These are phyloP conservation scores for Ceyx melanurus DNA, from an alignment of 2,113 vertebrate genomes.

Conservation along the genomic window DNA sequence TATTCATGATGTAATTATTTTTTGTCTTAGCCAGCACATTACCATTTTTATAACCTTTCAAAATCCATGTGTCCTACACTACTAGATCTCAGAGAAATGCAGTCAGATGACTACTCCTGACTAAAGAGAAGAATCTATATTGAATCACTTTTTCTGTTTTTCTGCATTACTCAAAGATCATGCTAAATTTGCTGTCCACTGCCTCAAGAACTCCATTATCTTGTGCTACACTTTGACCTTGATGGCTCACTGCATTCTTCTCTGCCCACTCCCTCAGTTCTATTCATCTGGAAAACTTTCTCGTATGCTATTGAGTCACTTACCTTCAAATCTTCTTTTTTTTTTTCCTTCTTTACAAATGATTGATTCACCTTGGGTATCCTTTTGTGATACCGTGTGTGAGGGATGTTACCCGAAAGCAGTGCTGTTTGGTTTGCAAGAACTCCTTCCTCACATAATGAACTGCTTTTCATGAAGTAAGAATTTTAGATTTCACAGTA, in stretches of 20 bases:
- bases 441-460: background rate
- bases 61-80: background rate
- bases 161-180: background rate
- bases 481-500: background rate
- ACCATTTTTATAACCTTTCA: background rate
- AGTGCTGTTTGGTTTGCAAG: background rate
- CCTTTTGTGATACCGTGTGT: background rate
- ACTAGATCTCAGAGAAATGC: background rate
- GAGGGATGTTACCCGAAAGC: background rate
- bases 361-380: background rate
- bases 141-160: background rate
- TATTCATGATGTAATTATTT: background rate
- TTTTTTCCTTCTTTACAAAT: background rate
- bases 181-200: slow-evolving; percentile 14
- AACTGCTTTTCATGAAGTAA: background rate
- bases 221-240: background rate
- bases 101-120: background rate
- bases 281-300: slow-evolving; percentile 33
- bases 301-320: background rate
- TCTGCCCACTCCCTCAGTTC: background rate
- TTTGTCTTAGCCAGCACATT: background rate
- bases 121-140: background rate
- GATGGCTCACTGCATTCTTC: background rate
- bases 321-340: background rate
- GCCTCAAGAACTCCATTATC: background rate